phyloP scores from a whole-genome alignment of 2,797 vertebrate species.

The Stomatorhinus walkeri region DNA sequence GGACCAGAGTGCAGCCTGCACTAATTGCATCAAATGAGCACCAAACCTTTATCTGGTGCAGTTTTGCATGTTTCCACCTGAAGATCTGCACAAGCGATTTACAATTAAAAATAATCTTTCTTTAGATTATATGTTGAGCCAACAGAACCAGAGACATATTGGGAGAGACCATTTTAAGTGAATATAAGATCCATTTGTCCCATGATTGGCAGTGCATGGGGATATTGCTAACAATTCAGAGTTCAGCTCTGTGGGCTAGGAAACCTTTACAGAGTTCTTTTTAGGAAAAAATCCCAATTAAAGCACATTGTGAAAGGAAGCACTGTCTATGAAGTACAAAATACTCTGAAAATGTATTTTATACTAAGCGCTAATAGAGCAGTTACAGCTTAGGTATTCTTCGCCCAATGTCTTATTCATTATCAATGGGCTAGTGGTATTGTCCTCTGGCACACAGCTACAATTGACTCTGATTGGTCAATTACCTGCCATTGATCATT shows the following conservation, averaged over 20 bases:
- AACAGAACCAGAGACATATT: background rate
- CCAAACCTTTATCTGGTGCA: background rate
- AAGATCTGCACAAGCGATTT: background rate
- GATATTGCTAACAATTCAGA: background rate
- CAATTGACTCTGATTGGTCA: constrained; percentile 13
- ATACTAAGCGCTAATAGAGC: background rate
- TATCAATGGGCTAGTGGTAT: background rate
- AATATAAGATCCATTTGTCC: background rate
- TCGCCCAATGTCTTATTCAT: background rate
- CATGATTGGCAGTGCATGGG: background rate
- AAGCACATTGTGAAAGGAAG: background rate
- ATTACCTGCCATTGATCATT: constrained; percentile 10
- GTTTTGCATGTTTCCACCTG: background rate
- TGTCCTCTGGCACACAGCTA: background rate
- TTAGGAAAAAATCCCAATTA: background rate
- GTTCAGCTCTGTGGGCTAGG: background rate
- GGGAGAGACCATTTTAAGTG: background rate
- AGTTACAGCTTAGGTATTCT: background rate
- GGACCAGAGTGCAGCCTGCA: background rate
- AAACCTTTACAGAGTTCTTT: background rate
- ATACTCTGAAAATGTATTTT: constrained; percentile 11
- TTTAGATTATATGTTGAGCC: background rate
- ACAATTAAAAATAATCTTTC: background rate
- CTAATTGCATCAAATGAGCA: background rate
- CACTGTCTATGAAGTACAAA: background rate